Evolutionary conservation across 2,113 vertebrate genomes (phyloP).

Genomic region (Platanista minor): DNA sequence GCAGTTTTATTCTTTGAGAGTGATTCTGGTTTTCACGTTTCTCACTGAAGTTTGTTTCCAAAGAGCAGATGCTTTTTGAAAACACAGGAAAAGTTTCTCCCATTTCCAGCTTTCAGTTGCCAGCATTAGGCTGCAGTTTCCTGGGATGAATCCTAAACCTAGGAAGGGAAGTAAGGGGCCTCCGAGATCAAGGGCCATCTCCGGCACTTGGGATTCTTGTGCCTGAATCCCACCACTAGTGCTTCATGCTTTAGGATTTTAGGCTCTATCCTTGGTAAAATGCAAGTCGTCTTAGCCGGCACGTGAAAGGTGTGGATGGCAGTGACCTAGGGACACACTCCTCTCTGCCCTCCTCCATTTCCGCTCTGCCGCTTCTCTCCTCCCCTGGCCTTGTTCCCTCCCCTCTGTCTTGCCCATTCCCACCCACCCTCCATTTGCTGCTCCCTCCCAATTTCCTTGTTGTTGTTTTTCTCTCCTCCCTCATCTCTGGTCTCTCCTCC

Average conservation of each 20-base stretch:
- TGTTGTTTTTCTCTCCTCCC: background rate
- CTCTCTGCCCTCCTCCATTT: background rate
- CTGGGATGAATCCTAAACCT: background rate
- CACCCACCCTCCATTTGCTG: background rate
- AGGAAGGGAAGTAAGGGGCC: background rate
- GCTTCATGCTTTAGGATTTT: background rate
- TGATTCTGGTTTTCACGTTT: background rate
- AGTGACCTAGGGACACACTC: background rate
- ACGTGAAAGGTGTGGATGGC: background rate
- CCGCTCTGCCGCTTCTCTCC: background rate
- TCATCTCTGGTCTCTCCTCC: background rate
- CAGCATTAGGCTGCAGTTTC: background rate
- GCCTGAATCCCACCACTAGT: background rate
- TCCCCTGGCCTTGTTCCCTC: background rate
- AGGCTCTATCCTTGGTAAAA: background rate
- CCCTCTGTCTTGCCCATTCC: background rate
- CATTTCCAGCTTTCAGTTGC: background rate
- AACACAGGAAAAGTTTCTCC: background rate
- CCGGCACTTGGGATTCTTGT: accelerated
- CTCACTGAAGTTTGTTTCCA: conserved; percentile 5
- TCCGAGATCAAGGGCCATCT: background rate
- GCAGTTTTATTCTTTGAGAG: background rate
- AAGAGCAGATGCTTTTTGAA: conserved; percentile 36
- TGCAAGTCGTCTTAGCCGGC: background rate
- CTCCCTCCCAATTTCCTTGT: background rate